Conservation (phyloP, 1,140 invertebrate genomes). For the Anagrus nilaparvatae region DNA sequence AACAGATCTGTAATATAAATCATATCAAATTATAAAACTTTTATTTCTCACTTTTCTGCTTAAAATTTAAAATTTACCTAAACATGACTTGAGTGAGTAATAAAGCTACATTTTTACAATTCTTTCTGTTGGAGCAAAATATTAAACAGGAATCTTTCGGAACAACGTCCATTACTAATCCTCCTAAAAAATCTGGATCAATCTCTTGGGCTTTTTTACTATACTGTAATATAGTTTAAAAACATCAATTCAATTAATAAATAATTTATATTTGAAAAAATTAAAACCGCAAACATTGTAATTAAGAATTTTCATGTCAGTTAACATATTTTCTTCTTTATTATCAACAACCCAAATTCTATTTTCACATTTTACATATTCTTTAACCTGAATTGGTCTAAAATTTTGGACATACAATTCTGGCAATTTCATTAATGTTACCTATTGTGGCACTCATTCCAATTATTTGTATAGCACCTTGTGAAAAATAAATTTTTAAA, state of each 20-base stretch:
- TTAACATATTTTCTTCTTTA: slow-evolving; percentile 32
- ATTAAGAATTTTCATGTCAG: slow-evolving; percentile 33
- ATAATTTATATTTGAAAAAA: no score
- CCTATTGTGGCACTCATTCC: slow-evolving; percentile 97
- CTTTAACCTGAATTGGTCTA: slow-evolving; percentile 76
- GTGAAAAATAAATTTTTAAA: slow-evolving; percentile 24
- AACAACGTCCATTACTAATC: slow-evolving; percentile 73
- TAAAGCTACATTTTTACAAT: slow-evolving; percentile 84
- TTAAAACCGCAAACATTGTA: no score
- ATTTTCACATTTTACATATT: slow-evolving; percentile 75
- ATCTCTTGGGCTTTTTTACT: slow-evolving; percentile 44
- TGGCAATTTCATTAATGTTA: slow-evolving; percentile 76
- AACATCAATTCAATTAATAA: slow-evolving; percentile 7
- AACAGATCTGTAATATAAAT: slow-evolving; percentile 36
- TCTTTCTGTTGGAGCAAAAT: slow-evolving; percentile 86
- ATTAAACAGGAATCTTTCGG: slow-evolving; percentile 81
- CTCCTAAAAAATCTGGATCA: slow-evolving; percentile 75
- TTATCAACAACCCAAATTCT: slow-evolving; percentile 59
- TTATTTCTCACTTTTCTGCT: slow-evolving; percentile 10
- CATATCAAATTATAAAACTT: slow-evolving; percentile 17
- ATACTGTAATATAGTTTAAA: no score
- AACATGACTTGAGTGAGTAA: slow-evolving; percentile 59
- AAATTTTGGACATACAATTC: slow-evolving; percentile 77
- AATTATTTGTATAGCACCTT: slow-evolving; percentile 76
- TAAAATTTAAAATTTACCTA: no score